Base-by-base conservation (phyloP, 2,888 invertebrate genomes). In the Ectemnius continuus region DNA sequence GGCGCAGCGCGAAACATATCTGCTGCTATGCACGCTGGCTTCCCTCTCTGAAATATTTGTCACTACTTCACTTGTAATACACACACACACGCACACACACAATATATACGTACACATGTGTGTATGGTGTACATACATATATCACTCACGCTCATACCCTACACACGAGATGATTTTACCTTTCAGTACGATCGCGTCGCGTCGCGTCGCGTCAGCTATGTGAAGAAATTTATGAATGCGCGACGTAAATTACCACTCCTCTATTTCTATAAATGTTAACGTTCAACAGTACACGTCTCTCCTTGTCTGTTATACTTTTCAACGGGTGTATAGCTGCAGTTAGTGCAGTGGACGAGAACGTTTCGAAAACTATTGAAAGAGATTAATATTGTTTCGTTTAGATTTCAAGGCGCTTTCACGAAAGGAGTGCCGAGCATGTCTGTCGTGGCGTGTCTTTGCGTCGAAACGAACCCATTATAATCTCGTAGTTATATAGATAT, bases 401-500 rank as follows among this genome's bases (percentile, higher is more conserved):
- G 68, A 67, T 62, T 69, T 45, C 58, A 78, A 76, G 75, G 71
- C 36, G 66, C 71, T 81, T 70, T 70, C 66, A 26, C 61, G 63
- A 36, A 65, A 75, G n/a, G n/a, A n/a, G 48, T 65, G 61, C 61
- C 57, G 23, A 23, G 20, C 26, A 26, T 61, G 57, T 69, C 48
- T 75, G 68, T 76, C 62, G 60, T 62, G 74, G 66, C 74, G 72
- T 23, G 23, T 72, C 61, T 79, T 36, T 36, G 4, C 36, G 36
- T 36, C 67, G 66, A 77, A 67, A 76, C 67, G 45, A 75, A 81
- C 73, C 68, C 84, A 74, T 83, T 77, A 23, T 23, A 78, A 76
- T 82, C 81, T 86, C 84, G 79, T 83, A 82, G 78, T 75, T 77
- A 81, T 85, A 79, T 85, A 84, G 23, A 23, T 23, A 23, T 23